Percentiles rank a stretch among this genome's conserved stretches.
Conservation (phyloP, 2,888 invertebrate species). For the Nomada fucata region DNA sequence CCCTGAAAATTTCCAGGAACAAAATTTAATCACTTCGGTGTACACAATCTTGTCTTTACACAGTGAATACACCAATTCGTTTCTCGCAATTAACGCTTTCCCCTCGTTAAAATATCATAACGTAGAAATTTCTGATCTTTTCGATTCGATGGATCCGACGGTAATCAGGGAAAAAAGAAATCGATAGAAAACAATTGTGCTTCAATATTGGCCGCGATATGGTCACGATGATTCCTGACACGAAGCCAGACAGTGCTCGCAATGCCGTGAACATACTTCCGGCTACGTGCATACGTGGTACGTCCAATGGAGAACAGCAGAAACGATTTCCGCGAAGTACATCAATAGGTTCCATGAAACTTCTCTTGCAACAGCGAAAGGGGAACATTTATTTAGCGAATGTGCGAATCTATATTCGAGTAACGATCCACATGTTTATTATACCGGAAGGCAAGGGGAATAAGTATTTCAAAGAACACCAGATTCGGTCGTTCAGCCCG, state of each 20-base stretch:
- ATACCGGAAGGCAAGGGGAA: too few relatives aligned
- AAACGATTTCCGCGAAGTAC: not conserved
- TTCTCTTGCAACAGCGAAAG: too few relatives aligned
- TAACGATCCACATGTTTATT: too few relatives aligned
- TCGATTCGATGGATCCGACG: too few relatives aligned
- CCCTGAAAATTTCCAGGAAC: too few relatives aligned
- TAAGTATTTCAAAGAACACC: too few relatives aligned
- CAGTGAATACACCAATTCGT: not conserved
- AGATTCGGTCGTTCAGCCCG: not conserved
- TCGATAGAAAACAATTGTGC: slow-evolving; percentile 26
- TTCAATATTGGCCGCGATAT: slow-evolving; percentile 25
- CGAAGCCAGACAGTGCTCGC: slow-evolving; percentile 44
- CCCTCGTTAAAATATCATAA: not conserved
- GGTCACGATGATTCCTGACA: slow-evolving; percentile 38
- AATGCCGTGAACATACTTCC: slow-evolving; percentile 46
- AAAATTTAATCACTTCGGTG: too few relatives aligned
- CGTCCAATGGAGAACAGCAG: slow-evolving; percentile 19
- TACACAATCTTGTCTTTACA: not conserved
- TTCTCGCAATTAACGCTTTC: not conserved
- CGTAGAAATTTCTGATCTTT: too few relatives aligned
- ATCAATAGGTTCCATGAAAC: not conserved
- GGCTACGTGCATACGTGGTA: slow-evolving; percentile 29
- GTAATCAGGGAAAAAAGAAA: slow-evolving; percentile 7
- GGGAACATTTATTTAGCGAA: too few relatives aligned
- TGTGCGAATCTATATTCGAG: too few relatives aligned